These are phyloP conservation scores for Corythaixoides concolor DNA, from an alignment of 2,113 vertebrate species.

Conservation along the genomic window DNA sequence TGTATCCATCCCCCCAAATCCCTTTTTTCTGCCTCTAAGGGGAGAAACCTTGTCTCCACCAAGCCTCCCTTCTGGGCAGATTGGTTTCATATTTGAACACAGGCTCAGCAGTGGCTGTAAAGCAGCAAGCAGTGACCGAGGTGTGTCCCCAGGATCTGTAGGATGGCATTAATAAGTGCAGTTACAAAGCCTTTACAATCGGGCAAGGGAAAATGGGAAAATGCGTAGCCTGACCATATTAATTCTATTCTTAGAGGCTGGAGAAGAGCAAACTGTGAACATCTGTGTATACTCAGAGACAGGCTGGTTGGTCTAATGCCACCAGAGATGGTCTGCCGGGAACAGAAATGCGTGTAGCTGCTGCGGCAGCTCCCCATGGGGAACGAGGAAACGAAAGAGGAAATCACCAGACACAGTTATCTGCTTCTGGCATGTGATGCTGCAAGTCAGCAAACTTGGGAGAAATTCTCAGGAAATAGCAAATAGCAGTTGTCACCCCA, in stretches of 20 bases:
- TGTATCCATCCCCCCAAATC: neutral
- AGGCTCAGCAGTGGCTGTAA: neutral
- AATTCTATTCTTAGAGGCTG: neutral
- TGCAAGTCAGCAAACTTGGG: neutral
- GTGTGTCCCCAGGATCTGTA: neutral
- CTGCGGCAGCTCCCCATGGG: neutral
- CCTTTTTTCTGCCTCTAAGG: neutral
- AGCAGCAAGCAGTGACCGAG: neutral
- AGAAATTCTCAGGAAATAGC: neutral
- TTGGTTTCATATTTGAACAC: neutral
- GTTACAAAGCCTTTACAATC: neutral
- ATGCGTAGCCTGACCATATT: neutral
- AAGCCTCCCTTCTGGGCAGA: neutral
- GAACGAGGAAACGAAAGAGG: constrained; percentile 1
- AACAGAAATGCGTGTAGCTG: neutral
- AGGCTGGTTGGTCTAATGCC: neutral
- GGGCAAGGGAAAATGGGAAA: neutral
- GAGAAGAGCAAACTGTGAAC: neutral
- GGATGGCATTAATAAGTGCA: neutral
- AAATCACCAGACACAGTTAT: neutral
- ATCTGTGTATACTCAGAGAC: neutral
- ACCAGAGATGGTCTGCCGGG: neutral
- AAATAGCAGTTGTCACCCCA: neutral
- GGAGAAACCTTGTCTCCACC: neutral
- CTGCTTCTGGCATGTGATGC: neutral